Evolutionary conservation across 2,113 vertebrate genomes (phyloP).

Genomic region (Silurus meridionalis): DNA sequence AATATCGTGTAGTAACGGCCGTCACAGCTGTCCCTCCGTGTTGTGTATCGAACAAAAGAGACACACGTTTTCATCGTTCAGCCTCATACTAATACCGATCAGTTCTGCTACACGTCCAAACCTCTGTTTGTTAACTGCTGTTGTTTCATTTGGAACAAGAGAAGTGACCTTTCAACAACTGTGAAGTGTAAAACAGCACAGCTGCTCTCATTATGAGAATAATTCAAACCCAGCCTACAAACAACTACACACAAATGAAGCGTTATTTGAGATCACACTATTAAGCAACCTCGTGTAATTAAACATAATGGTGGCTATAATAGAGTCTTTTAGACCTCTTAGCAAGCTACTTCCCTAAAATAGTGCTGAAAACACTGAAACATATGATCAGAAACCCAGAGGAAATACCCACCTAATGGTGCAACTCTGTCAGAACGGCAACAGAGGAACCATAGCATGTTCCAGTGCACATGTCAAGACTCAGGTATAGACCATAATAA

Average conservation of each 20-base stretch:
- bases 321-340: neutral
- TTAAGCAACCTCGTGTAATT: neutral
- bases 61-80: neutral
- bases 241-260: neutral
- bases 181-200: neutral
- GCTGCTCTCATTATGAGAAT: neutral
- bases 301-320: neutral
- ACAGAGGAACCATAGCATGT: conserved; percentile 85
- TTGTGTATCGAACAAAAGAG: neutral
- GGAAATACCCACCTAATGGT: conserved; percentile 79
- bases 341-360: neutral
- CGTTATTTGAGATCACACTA: neutral
- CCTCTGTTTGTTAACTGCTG: neutral
- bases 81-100: conserved; percentile 23
- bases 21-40: conserved; percentile 5
- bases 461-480: conserved; percentile 73
- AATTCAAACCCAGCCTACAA: neutral
- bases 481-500: conserved; percentile 53
- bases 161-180: neutral
- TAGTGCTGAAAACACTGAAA: neutral
- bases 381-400: neutral
- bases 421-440: conserved; percentile 81
- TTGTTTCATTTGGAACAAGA: neutral
- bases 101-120: conserved; percentile 11
- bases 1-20: conserved; percentile 1